These are phyloP conservation scores for Carapus acus DNA, from an alignment of 2,797 vertebrate species.

Conservation along the genomic window DNA sequence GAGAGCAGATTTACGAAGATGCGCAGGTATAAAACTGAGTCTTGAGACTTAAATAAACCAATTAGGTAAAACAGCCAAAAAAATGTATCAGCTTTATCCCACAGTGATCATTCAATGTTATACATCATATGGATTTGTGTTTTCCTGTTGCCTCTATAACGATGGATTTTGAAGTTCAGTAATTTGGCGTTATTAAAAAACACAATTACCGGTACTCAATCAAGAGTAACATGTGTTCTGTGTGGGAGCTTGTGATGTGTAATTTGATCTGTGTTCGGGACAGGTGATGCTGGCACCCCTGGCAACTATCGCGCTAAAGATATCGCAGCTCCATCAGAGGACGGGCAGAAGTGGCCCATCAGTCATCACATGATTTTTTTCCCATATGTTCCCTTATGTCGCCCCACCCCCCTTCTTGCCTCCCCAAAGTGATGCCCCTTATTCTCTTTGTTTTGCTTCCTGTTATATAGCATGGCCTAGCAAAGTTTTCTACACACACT, in stretches of 20 bases:
- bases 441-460: conserved; percentile 24
- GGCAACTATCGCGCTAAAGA: conserved; percentile 85
- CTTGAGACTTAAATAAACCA: background rate
- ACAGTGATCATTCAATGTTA: too few species aligned
- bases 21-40: conserved; percentile 75
- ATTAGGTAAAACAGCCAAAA: background rate
- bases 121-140: too few species aligned
- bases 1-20: conserved; percentile 81
- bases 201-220: too few species aligned
- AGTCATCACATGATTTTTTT: conserved; percentile 82
- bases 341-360: conserved; percentile 83
- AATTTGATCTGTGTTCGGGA: conserved; percentile 20
- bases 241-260: conserved; percentile 14
- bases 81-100: too few species aligned
- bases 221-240: too few species aligned
- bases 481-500: conserved; percentile 36
- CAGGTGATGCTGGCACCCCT: conserved; percentile 91
- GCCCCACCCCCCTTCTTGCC: too few species aligned
- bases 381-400: background rate
- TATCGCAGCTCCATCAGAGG: conserved; percentile 86
- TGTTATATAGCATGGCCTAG: background rate
- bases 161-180: too few species aligned
- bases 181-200: too few species aligned
- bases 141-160: too few species aligned
- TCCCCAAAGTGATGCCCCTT: background rate